phyloP scores from a whole-genome alignment of 2,113 vertebrate genomes.

The Poeciliopsis prolifica region DNA sequence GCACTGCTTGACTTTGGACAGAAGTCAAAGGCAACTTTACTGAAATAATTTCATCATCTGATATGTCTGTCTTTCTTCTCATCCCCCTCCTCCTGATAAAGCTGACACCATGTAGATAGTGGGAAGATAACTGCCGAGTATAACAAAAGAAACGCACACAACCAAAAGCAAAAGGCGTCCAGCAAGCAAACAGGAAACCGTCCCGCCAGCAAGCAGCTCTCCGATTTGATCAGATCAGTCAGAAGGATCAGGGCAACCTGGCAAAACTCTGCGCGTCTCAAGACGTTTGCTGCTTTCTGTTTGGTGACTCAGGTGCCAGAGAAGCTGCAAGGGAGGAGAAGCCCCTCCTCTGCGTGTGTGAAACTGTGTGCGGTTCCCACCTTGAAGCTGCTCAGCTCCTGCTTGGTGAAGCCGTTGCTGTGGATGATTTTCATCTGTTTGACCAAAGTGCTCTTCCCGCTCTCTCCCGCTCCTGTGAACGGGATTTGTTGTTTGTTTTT shows the following conservation, averaged over 20 bases:
- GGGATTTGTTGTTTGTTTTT: not conserved
- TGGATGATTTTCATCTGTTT: slow-evolving; percentile 87
- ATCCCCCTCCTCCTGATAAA: not conserved
- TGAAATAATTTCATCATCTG: not conserved
- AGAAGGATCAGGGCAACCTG: not conserved
- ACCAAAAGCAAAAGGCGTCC: not conserved
- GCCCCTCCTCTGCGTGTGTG: not conserved
- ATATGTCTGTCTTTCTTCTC: not conserved
- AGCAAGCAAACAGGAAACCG: not conserved
- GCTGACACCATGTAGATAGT: not conserved
- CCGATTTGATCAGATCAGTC: not conserved
- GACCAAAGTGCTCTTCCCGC: slow-evolving; percentile 82
- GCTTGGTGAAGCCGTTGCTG: slow-evolving; percentile 80
- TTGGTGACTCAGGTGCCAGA: not conserved
- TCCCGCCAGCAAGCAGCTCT: not conserved
- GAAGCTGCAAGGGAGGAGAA: not conserved
- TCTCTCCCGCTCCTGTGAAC: slow-evolving; percentile 78
- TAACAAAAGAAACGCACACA: not conserved
- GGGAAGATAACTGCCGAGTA: not conserved
- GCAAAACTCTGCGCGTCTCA: not conserved
- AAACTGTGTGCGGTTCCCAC: slow-evolving; percentile 46
- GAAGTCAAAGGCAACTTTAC: no score
- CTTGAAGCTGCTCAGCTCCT: slow-evolving; percentile 82
- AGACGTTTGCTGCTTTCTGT: not conserved
- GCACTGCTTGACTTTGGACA: not conserved